A percentile compares a stretch with the other conserved stretches of the same genome.
These are phyloP conservation scores for Archips crataeganus DNA, from an alignment of 2,888 invertebrate species.

Conservation along the genomic window DNA sequence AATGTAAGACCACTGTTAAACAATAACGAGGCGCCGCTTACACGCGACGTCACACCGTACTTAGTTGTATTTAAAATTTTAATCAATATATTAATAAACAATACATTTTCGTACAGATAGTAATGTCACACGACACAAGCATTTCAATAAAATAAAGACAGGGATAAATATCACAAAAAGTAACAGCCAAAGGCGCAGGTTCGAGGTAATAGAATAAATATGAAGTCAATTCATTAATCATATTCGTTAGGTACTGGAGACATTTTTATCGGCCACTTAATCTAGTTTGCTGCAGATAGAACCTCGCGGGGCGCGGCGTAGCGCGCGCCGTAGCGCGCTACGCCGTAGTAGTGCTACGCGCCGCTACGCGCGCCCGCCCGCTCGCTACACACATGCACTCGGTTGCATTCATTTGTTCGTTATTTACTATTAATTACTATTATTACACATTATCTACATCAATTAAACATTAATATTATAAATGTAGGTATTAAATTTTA, in stretches of 20 bases:
- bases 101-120: slow-evolving; percentile 71
- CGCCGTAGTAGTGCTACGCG: slow-evolving; percentile 45
- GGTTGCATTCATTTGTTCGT: slow-evolving; percentile 77
- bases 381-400: slow-evolving; percentile 77
- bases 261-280: slow-evolving; percentile 74
- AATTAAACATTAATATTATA: slow-evolving; percentile 86
- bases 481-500: slow-evolving; percentile 86
- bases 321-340: background rate
- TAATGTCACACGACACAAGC: slow-evolving; percentile 74
- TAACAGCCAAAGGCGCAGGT: slow-evolving; percentile 82
- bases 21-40: slow-evolving; percentile 71
- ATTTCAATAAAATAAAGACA: slow-evolving; percentile 83
- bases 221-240: slow-evolving; percentile 86
- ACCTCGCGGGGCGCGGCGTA: slow-evolving; percentile 52
- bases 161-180: slow-evolving; percentile 79
- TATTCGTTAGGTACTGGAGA: slow-evolving; percentile 82
- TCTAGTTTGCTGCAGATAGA: slow-evolving; percentile 69
- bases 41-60: slow-evolving; percentile 77
- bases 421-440: slow-evolving; percentile 74
- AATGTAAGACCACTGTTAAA: slow-evolving; percentile 83
- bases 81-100: slow-evolving; percentile 75
- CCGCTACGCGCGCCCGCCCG: slow-evolving; percentile 54
- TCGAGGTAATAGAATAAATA: slow-evolving; percentile 83
- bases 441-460: slow-evolving; percentile 84
- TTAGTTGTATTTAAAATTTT: slow-evolving; percentile 82